These are phyloP conservation scores for Limnephilus lunatus DNA, from an alignment of 2,888 invertebrate species.

Conservation along the genomic window DNA sequence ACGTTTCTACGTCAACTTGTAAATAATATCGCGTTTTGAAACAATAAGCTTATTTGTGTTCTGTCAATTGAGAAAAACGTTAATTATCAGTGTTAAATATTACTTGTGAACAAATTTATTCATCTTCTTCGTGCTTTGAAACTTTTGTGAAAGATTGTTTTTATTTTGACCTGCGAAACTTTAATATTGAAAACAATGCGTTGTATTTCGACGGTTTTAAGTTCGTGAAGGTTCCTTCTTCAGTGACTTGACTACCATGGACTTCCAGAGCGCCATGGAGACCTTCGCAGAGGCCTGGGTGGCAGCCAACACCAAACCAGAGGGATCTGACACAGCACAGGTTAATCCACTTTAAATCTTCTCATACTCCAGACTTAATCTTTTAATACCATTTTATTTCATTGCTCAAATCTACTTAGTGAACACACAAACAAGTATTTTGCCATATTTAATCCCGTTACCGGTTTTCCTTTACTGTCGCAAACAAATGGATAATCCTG, in stretches of 20 bases:
- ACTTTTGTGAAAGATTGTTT: constrained; percentile 15
- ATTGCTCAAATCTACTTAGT: background rate
- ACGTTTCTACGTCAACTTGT: constrained; percentile 43
- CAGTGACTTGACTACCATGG: constrained; percentile 79
- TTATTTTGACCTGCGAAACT: background rate
- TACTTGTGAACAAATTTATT: constrained; percentile 17
- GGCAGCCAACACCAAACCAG: constrained; percentile 89
- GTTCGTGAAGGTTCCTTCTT: constrained; percentile 29
- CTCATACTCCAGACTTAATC: background rate
- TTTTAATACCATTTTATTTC: background rate
- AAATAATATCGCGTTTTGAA: constrained; percentile 28
- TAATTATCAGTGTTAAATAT: background rate
- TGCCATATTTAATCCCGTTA: background rate
- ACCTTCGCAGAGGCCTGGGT: constrained; percentile 99
- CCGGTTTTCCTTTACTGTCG: background rate
- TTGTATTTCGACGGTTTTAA: constrained; percentile 17
- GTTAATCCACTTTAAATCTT: constrained; percentile 73
- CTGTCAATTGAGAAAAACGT: background rate
- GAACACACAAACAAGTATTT: background rate
- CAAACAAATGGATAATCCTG: background rate
- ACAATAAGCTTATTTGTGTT: constrained; percentile 40
- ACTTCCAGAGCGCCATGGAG: constrained; percentile 99
- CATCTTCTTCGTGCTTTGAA: constrained; percentile 7
- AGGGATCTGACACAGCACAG: constrained; percentile 80
- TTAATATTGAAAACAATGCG: constrained; percentile 33